phyloP scores from a whole-genome alignment of 2,797 vertebrate genomes.

The Sebastes iracundus region DNA sequence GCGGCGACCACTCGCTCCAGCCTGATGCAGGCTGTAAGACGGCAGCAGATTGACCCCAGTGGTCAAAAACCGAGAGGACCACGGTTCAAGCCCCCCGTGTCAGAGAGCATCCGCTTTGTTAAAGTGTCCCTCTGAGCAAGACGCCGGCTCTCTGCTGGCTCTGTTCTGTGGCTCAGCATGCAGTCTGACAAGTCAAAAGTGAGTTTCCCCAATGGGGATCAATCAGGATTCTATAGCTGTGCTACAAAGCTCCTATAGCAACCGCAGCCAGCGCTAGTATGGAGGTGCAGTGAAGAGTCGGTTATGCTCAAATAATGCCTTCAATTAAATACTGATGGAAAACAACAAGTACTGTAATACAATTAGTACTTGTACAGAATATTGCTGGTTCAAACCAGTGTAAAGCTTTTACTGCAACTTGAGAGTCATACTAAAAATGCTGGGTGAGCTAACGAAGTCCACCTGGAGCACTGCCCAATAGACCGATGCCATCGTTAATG shows the following conservation, averaged over 20 bases:
- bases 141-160: not conserved
- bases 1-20: not conserved
- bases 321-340: not conserved
- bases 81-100: conserved; percentile 18
- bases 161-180: conserved; percentile 28
- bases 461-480: not conserved
- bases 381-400: not conserved
- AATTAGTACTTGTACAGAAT: not conserved
- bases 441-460: not conserved
- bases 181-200: conserved; percentile 23
- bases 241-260: conserved; percentile 25
- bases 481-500: not conserved
- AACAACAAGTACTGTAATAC: not conserved
- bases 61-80: not conserved
- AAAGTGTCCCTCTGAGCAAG: conserved; percentile 11
- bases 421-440: not conserved
- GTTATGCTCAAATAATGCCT: not conserved
- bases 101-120: conserved; percentile 27
- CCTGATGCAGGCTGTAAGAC: not conserved
- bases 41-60: conserved; percentile 1
- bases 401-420: not conserved
- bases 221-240: conserved; percentile 19
- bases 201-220: conserved; percentile 21
- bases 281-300: not conserved
- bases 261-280: not conserved